These are phyloP conservation scores for Narcine bancroftii DNA, from an alignment of 2,113 vertebrate genomes.

Conservation along the genomic window DNA sequence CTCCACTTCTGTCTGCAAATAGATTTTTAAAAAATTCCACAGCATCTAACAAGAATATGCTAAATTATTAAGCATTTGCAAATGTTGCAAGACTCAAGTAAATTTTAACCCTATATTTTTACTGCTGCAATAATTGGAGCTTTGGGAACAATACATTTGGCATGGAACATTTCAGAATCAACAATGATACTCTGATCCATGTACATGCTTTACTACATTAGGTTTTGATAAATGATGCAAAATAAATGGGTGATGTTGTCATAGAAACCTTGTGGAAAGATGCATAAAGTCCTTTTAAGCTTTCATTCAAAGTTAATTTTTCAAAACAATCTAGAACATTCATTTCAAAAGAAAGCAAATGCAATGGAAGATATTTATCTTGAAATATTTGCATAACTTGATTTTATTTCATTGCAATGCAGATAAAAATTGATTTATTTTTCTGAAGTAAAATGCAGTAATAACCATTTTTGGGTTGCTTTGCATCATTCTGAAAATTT, in stretches of 20 bases:
- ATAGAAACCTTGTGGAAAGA: not conserved
- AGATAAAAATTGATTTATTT: too few relatives aligned
- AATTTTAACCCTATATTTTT: not conserved
- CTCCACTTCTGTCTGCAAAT: not conserved
- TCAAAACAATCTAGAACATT: not conserved
- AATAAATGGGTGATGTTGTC: not conserved
- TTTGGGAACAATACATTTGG: not conserved
- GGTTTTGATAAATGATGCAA: constrained; percentile 6
- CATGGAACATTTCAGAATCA: not conserved
- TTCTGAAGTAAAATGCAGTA: too few relatives aligned
- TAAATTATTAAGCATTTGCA: not conserved
- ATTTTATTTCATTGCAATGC: too few relatives aligned
- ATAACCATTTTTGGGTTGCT: too few relatives aligned
- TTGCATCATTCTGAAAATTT: too few relatives aligned
- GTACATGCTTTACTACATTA: constrained; percentile 6
- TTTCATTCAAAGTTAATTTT: constrained; percentile 1
- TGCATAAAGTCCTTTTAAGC: not conserved
- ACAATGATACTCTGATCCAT: not conserved
- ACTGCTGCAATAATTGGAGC: not conserved
- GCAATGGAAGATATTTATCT: not conserved
- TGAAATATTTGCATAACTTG: too few relatives aligned
- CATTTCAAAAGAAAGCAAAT: not conserved
- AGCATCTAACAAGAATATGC: not conserved
- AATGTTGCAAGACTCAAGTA: not conserved
- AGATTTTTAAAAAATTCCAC: too few relatives aligned